A percentile compares a stretch with the other conserved stretches of the same genome.
phyloP scores from a whole-genome alignment of 2,888 invertebrate species.

The Xestia rhomboidea region DNA sequence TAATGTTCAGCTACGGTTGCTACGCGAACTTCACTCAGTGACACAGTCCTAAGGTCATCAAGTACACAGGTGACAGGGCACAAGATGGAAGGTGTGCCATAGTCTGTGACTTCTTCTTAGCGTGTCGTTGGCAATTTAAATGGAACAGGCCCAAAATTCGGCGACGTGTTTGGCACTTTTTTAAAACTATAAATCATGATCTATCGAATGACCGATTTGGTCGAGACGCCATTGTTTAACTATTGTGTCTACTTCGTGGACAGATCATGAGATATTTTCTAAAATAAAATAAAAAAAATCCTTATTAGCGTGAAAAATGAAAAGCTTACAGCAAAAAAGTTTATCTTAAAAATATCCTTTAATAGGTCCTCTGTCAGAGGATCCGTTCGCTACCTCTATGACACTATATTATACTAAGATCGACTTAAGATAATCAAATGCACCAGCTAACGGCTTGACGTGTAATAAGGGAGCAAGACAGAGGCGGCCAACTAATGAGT shows the following conservation, averaged over 20 bases:
- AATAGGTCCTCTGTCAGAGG: background rate
- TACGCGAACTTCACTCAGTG: background rate
- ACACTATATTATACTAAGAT: slow-evolving; percentile 41
- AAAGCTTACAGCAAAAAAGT: background rate
- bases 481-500: slow-evolving; percentile 64
- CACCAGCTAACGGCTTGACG: slow-evolving; percentile 57
- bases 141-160: background rate
- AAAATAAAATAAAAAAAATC: no score
- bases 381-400: background rate
- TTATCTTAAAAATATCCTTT: background rate
- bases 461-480: slow-evolving; percentile 64
- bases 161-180: no score
- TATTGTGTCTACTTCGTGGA: no score
- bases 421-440: slow-evolving; percentile 41
- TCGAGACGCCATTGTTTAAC: no score
- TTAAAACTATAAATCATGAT: no score
- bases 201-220: no score
- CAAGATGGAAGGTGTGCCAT: background rate
- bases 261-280: no score
- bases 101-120: background rate
- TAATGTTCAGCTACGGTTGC: background rate
- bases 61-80: background rate
- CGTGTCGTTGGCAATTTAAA: background rate
- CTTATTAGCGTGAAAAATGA: background rate
- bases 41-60: background rate